Percentiles rank a stretch among this genome's conserved stretches.
Conservation (phyloP, 2,113 vertebrate species). For the Catharus minimus region DNA sequence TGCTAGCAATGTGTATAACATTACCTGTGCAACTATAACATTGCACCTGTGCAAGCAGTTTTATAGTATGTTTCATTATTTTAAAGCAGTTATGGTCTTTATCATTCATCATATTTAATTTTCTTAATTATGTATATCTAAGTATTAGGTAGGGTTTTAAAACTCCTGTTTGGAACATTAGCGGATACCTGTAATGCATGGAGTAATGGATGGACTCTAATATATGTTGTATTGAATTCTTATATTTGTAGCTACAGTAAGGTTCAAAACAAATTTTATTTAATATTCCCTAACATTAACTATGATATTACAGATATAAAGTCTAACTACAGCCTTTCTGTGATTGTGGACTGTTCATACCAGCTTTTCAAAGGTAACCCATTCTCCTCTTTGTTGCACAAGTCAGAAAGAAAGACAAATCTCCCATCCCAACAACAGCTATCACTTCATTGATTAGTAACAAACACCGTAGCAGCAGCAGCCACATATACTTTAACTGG, state of each 20-base stretch:
- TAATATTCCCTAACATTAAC: background rate
- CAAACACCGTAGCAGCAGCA: constrained; percentile 64
- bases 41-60: background rate
- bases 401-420: constrained; percentile 16
- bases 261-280: background rate
- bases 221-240: background rate
- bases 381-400: background rate
- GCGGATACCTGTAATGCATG: background rate
- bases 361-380: background rate
- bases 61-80: background rate
- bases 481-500: constrained; percentile 62
- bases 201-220: background rate
- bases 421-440: constrained; percentile 13
- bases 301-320: background rate
- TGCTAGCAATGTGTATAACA: background rate
- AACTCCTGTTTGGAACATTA: background rate
- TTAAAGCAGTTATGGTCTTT: background rate
- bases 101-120: background rate
- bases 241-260: background rate
- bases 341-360: background rate
- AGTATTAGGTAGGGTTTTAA: background rate
- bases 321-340: background rate
- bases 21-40: too few relatives aligned
- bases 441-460: constrained; percentile 55
- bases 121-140: background rate